phyloP scores from a whole-genome alignment of 2,888 invertebrate genomes.

The Macrophya alboannulata region DNA sequence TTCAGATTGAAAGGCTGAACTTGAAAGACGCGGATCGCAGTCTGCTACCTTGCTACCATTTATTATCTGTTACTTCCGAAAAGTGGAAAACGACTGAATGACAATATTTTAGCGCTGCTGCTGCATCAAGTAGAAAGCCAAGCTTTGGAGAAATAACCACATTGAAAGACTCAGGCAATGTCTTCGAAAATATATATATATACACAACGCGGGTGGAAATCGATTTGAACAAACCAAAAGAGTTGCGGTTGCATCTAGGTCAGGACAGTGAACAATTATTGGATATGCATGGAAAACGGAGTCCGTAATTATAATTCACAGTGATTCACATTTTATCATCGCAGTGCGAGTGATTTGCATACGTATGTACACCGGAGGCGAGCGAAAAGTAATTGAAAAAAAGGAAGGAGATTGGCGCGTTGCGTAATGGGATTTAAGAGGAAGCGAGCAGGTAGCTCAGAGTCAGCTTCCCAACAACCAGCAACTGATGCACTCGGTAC shows the following conservation, averaged over 20 bases:
- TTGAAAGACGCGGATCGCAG: constrained; percentile 13
- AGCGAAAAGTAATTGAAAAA: constrained; percentile 49
- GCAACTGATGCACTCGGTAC: constrained; percentile 45
- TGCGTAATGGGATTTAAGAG: constrained; percentile 53
- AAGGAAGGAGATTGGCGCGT: constrained; percentile 22
- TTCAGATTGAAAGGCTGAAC: constrained; percentile 38
- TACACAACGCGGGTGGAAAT: not conserved
- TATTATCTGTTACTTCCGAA: constrained; percentile 6
- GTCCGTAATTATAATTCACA: not conserved
- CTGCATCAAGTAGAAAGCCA: not conserved
- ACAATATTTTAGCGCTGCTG: not conserved
- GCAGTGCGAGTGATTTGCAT: constrained; percentile 48
- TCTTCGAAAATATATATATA: not conserved
- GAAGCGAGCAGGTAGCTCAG: constrained; percentile 50
- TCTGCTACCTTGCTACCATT: not conserved
- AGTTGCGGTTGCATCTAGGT: not conserved
- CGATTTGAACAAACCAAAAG: not conserved
- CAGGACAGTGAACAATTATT: constrained; percentile 2
- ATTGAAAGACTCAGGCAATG: not conserved
- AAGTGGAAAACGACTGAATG: constrained; percentile 11
- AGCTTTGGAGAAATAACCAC: not conserved
- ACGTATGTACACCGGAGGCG: constrained; percentile 42
- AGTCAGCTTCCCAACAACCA: constrained; percentile 46
- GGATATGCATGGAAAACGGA: not conserved
- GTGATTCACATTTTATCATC: constrained; percentile 30